Evolutionary conservation across 1,140 invertebrate species (phyloP), one percentile per base, ranked within the genome.

Genomic region (Papilio aristodemus): DNA sequence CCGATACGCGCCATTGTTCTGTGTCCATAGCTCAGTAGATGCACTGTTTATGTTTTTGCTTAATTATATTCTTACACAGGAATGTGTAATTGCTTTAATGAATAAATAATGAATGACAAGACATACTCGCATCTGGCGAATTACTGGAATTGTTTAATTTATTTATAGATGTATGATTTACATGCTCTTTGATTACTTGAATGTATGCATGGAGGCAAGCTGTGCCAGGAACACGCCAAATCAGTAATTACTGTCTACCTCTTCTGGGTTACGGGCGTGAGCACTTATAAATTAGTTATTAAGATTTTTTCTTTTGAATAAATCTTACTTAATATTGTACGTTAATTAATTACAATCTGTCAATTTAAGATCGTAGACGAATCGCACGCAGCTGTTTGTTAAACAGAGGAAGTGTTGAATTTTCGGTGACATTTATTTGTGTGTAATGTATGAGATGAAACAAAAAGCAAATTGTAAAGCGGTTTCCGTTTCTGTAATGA

Each of bases 401-500:
- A 58, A 32, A 58, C 8, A 58, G 57, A 62, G 59, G 36, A 38
- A 62, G 32, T 37, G 8, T 36, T 62, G 27, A 62, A 62, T 62
- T 62, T 36, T 32, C 59, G 3, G 7, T 32, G 58, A 59, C 58
- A 81, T 87, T 83, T 77, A 82, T 76, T 71, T 76, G 75, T 80
- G 81, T 76, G 76, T 58, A 80, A 80, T 78, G 78, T 72, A 64
- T 68, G 66, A 75, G 68, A 71, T 71, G 69, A 54, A 67, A 72
- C 76, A 82, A 75, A 84, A 84, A 85, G 78, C 74, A 77, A 64
- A 62, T 72, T 68, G 69, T 73, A 76, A 75, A 54, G 46, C 19
- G 75, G 71, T 71, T 86, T 87, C 86, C 82, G 83, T 79, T 86
- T 89, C 87, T 86, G 84, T 84, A 78, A 90, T 89, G 89, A 90